Evolutionary conservation across 2,113 vertebrate genomes (phyloP).

Genomic region (Laticauda colubrina): DNA sequence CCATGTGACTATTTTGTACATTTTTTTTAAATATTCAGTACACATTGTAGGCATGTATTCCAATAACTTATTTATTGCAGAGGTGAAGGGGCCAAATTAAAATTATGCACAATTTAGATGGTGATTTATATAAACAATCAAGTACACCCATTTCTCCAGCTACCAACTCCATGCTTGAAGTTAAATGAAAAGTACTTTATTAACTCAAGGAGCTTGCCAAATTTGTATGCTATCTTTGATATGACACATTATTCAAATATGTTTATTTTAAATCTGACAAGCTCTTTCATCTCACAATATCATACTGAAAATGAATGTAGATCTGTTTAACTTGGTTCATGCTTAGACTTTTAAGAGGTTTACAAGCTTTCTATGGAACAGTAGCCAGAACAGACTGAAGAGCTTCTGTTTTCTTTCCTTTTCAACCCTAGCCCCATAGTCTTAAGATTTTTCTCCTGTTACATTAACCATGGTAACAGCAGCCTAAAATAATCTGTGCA

Average conservation of each 20-base stretch:
- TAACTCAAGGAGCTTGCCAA: background rate
- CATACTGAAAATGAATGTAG: constrained; percentile 36
- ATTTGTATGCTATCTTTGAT: background rate
- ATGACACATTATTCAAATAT: background rate
- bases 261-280: constrained; percentile 8
- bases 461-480: constrained; percentile 22
- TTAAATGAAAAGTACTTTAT: background rate
- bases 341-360: constrained; percentile 49
- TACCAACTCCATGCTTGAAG: background rate
- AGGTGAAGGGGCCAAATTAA: background rate
- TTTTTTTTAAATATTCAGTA: background rate
- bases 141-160: background rate
- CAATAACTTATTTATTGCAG: too few relatives aligned
- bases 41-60: background rate
- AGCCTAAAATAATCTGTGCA: background rate
- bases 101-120: background rate
- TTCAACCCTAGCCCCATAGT: constrained; percentile 24
- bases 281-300: background rate
- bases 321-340: constrained; percentile 46
- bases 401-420: constrained; percentile 42
- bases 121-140: background rate
- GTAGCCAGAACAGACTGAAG: constrained; percentile 53
- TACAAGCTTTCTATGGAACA: constrained; percentile 53
- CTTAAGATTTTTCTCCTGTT: constrained; percentile 10
- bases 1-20: background rate